Conservation (phyloP, 2,888 invertebrate species). For the Cosmopolites sordidus region DNA sequence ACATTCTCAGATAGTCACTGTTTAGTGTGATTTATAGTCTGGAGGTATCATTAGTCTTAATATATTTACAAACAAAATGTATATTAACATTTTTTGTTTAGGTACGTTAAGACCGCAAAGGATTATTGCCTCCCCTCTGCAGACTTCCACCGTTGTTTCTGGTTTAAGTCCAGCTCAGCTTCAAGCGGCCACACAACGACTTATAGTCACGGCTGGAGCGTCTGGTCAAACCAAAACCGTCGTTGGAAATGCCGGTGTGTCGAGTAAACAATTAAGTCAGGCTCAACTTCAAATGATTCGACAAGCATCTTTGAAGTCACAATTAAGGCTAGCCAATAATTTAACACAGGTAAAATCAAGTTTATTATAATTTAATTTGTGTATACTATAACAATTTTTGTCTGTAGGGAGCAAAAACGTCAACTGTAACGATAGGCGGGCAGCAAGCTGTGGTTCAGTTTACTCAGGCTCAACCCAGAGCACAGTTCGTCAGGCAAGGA, state of each 20-base stretch:
- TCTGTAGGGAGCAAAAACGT: constrained; percentile 41
- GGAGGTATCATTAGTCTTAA: too few relatives aligned
- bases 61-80: too few relatives aligned
- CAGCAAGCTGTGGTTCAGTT: constrained; percentile 45
- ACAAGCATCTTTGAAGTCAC: constrained; percentile 49
- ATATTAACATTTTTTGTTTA: constrained; percentile 18
- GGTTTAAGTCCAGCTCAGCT: constrained; percentile 45
- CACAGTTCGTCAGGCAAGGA: constrained; percentile 45
- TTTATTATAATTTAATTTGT: background rate
- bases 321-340: constrained; percentile 41
- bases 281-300: constrained; percentile 60
- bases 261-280: constrained; percentile 50
- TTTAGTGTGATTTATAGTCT: too few relatives aligned
- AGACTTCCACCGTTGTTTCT: constrained; percentile 45
- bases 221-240: constrained; percentile 41
- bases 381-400: background rate
- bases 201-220: constrained; percentile 44
- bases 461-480: constrained; percentile 41
- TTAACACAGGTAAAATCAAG: constrained; percentile 18
- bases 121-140: constrained; percentile 45
- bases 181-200: constrained; percentile 50
- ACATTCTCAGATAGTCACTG: too few relatives aligned
- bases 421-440: constrained; percentile 43
- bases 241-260: constrained; percentile 28
- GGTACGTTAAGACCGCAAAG: constrained; percentile 42